Conservation (phyloP, 1,140 invertebrate genomes). For the Ericerus pela region DNA sequence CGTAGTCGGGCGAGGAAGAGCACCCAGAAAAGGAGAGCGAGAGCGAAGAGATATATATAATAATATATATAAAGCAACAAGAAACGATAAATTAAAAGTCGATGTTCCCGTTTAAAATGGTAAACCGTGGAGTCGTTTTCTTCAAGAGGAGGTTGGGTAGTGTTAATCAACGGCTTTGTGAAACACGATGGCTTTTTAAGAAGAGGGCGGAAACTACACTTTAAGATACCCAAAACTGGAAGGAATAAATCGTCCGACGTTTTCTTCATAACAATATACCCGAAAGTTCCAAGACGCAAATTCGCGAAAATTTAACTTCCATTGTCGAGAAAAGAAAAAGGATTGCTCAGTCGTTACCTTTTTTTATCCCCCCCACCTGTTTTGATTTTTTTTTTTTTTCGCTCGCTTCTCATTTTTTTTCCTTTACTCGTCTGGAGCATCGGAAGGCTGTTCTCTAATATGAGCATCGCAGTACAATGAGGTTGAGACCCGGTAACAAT, state of each 20-base stretch:
- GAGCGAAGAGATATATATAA: no score
- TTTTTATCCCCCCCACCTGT: neutral
- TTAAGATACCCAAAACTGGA: conserved; percentile 9
- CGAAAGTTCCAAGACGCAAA: neutral
- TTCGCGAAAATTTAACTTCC: conserved; percentile 1
- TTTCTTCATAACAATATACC: conserved; percentile 11
- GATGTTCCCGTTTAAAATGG: conserved; percentile 11
- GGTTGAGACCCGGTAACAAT: no score
- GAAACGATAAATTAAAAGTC: conserved; percentile 12
- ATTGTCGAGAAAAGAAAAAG: neutral
- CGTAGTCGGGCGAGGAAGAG: no score
- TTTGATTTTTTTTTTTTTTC: neutral
- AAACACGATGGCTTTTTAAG: conserved; percentile 12
- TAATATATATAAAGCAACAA: conserved; percentile 4
- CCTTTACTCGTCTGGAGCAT: no score
- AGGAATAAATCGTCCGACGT: conserved; percentile 11
- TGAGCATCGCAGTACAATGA: no score
- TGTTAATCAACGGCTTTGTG: conserved; percentile 12
- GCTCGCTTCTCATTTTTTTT: neutral
- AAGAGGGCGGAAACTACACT: conserved; percentile 11
- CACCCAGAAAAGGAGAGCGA: no score
- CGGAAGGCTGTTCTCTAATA: no score
- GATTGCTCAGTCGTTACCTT: neutral
- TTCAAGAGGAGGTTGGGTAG: conserved; percentile 7
- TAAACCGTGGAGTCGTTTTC: conserved; percentile 2